These are phyloP conservation scores for Leucophora obtusa DNA, from an alignment of 2,888 invertebrate genomes.

Conservation along the genomic window DNA sequence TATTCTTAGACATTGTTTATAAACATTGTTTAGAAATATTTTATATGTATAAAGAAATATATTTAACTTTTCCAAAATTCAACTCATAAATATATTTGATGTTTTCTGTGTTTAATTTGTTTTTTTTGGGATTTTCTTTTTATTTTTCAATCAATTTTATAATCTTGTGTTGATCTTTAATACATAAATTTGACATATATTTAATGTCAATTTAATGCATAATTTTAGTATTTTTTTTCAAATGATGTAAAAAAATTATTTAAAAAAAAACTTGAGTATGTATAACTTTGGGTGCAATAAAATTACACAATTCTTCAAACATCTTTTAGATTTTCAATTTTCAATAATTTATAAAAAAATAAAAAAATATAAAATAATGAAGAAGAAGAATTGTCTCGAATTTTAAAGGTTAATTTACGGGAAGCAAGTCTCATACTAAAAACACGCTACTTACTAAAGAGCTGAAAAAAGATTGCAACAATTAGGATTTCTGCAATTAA, in stretches of 20 bases:
- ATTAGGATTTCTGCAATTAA: no score
- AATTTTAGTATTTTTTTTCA: neutral
- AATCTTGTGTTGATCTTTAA: neutral
- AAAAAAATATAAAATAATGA: conserved; percentile 3
- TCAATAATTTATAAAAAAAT: neutral
- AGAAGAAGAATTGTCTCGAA: neutral
- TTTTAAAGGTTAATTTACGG: neutral
- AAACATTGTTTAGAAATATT: neutral
- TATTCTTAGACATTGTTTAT: neutral
- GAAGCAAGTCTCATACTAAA: no score
- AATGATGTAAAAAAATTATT: neutral
- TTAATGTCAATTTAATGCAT: neutral
- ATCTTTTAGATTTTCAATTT: neutral
- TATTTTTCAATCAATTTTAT: neutral
- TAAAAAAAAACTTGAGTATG: neutral
- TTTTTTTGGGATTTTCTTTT: neutral
- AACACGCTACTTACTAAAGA: no score
- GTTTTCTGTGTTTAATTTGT: neutral
- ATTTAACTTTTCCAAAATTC: neutral
- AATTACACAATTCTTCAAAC: neutral
- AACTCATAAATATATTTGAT: neutral
- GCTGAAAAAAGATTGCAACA: no score
- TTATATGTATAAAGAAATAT: neutral
- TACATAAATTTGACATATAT: neutral
- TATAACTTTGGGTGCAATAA: neutral